Evolutionary conservation across 1,140 invertebrate species (phyloP), one percentile per base, ranked within the genome.

Genomic region (Glossosoma conforme): DNA sequence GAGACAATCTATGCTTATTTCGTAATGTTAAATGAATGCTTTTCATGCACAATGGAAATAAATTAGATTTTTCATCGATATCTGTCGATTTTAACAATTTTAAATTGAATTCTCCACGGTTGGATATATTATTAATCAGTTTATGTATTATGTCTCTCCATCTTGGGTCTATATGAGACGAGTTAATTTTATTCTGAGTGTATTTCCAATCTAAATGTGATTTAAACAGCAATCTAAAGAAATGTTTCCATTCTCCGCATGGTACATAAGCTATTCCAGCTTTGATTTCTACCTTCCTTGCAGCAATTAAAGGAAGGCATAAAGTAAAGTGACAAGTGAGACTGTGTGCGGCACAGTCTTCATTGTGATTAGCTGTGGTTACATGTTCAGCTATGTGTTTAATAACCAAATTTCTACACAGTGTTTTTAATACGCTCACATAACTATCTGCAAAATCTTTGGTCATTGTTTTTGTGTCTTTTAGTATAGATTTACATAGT

Each of bases 1-100:
- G 86, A 43, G 77, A 78, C 20, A 91, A 65, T 64, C 89, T 82
- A 65, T 91, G 87, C 47, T 77, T 80, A 24, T 68, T 72, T 36
- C 76, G 60, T 25, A 90, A 59, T 36, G 68, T 58, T n/a, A 70
- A 61, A 61, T 89, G 84, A 36, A 89, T 68, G 61, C 84, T 79
- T 52, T 78, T 69, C 86, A 89, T 89, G 64, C 87, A 91, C 1
- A 80, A 77, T 14, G 88, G 87, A 69, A 89, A 90, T 20, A 73
- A 69, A 52, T 66, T 68, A 5, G 73, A 72, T 59, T 80, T 62
- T 44, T 63, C 17, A 52, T 81, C 69, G 43, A 83, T 74, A 48
- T 80, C 71, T 17, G 58, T 49, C 36, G 65, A 64, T n/a, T 62
- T 66, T 38, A 72, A 59, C 40, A 68, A 36, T 40, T 59, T 62